phyloP scores from a whole-genome alignment of 2,888 invertebrate species.

The Phengaris arion region DNA sequence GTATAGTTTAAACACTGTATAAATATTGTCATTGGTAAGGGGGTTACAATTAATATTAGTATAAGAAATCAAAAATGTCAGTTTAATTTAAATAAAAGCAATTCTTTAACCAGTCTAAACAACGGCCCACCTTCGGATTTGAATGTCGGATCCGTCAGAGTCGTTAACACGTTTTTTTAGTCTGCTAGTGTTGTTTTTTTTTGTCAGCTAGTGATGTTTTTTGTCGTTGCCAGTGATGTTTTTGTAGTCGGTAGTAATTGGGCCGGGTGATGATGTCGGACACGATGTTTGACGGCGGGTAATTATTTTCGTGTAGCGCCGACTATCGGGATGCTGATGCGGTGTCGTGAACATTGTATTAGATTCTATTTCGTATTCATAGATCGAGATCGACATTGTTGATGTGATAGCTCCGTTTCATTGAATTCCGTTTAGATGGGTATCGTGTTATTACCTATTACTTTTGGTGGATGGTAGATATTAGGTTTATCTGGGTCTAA shows the following conservation, averaged over 20 bases:
- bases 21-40: neutral
- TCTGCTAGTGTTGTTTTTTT: constrained; percentile 43
- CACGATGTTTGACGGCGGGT: constrained; percentile 73
- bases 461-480: neutral
- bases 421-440: constrained; percentile 24
- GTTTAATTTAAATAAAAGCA: neutral
- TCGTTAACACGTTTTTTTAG: constrained; percentile 71
- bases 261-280: constrained; percentile 75
- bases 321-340: constrained; percentile 56
- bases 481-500: neutral
- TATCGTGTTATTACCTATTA: constrained; percentile 5
- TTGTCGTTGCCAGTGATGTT: constrained; percentile 48
- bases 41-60: neutral
- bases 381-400: constrained; percentile 39
- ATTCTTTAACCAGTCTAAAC: constrained; percentile 11
- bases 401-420: constrained; percentile 27
- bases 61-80: neutral
- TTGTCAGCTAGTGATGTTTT: constrained; percentile 52
- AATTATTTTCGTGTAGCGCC: constrained; percentile 76
- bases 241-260: constrained; percentile 75
- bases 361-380: constrained; percentile 30
- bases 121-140: constrained; percentile 47
- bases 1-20: too few species aligned
- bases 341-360: constrained; percentile 44
- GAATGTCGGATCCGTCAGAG: constrained; percentile 72